Evolutionary conservation across 2,888 invertebrate genomes (phyloP).

Genomic region (Polymixis lichenea): DNA sequence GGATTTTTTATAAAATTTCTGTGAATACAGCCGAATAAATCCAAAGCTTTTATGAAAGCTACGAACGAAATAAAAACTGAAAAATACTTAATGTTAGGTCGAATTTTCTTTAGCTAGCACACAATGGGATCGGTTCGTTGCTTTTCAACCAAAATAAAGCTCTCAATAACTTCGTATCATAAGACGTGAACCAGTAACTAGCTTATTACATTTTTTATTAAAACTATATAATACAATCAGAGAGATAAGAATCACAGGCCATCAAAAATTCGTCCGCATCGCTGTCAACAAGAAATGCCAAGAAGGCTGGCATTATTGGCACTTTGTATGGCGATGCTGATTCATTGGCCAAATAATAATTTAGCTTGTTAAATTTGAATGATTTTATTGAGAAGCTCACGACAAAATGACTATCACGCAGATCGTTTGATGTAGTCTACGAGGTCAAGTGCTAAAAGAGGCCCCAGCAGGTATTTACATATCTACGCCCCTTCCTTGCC

Average conservation of each 20-base stretch:
- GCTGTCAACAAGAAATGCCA: no score
- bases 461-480: conserved; percentile 18
- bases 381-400: background rate
- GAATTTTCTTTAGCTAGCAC: background rate
- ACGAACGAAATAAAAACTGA: background rate
- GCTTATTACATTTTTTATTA: background rate
- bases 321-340: no score
- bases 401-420: conserved; percentile 18
- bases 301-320: no score
- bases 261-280: no score
- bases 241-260: no score
- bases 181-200: background rate
- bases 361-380: background rate
- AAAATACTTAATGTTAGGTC: background rate
- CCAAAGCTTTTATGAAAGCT: conserved; percentile 25
- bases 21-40: conserved; percentile 24
- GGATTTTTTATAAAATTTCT: conserved; percentile 9
- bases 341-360: no score
- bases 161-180: background rate
- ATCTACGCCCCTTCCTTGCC: background rate
- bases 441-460: conserved; percentile 26
- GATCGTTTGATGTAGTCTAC: conserved; percentile 33
- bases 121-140: conserved; percentile 2
- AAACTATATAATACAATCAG: no score
- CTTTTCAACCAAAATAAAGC: conserved; percentile 12